Evolutionary conservation across 2,113 vertebrate genomes (phyloP).

Genomic region (Oxyruncus cristatus): DNA sequence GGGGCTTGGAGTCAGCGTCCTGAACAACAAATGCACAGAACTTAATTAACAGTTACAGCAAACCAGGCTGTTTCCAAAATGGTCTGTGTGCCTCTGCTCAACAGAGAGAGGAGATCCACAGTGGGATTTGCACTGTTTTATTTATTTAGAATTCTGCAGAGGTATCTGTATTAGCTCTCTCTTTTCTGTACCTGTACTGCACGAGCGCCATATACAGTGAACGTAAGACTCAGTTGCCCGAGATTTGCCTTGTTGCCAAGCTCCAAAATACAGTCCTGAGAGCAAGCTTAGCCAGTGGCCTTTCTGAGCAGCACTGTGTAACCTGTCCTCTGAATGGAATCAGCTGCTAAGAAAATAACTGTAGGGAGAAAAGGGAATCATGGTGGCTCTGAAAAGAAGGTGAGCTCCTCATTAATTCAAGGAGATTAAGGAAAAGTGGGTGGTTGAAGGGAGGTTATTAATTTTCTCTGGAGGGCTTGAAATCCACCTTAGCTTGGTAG

Average conservation of each 20-base stretch:
- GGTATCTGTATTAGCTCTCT: neutral
- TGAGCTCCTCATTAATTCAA: neutral
- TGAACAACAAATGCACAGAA: conserved; percentile 14
- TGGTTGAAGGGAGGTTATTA: neutral
- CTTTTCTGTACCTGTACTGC: neutral
- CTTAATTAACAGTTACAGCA: conserved; percentile 33
- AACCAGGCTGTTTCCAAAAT: neutral
- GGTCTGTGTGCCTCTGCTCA: neutral
- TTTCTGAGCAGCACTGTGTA: neutral
- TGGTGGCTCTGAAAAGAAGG: neutral
- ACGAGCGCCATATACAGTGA: neutral
- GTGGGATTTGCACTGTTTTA: neutral
- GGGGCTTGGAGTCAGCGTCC: neutral
- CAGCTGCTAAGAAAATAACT: neutral
- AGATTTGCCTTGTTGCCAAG: neutral
- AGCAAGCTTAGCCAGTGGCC: neutral
- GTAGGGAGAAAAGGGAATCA: neutral
- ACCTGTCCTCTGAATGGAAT: neutral
- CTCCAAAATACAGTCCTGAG: neutral
- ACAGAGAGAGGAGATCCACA: neutral
- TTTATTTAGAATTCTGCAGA: neutral
- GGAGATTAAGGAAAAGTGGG: neutral
- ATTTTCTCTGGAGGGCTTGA: neutral
- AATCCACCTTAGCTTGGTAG: neutral
- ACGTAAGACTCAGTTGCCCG: neutral